Evolutionary conservation across 2,888 invertebrate species (phyloP), one percentile per base, ranked within the genome.

Genomic region (Athetis lepigone): DNA sequence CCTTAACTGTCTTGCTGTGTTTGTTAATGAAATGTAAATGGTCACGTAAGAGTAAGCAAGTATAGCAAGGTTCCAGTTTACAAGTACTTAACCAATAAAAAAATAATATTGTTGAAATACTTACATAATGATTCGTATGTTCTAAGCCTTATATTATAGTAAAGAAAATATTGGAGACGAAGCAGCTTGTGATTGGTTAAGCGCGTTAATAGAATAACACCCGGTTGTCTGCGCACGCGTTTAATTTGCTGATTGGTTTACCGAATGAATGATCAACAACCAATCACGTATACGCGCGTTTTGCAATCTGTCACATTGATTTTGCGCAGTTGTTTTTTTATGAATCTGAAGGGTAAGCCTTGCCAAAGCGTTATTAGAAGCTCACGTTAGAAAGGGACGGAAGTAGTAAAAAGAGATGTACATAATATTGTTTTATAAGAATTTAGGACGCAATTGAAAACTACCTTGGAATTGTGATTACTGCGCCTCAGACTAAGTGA

Each of bases 121-220:
- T 55, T 45, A 63, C 7, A 60, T 61, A 61, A 66, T 36, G 5
- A 57, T 64, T 69, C 36, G 68, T 56, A 54, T 68, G 33, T 71
- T 62, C 21, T 77, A 68, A 65, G 79, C 70, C 70, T 67, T 70
- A 70, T 40, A 70, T 40, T 36, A 47, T 25, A 61, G 33, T 43
- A 39, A 57, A 46, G 47, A 42, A 49, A 33, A 29, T 54, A 60
- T 23, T 62, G 42, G 11, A 50, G 33, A 37, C 13, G 27, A 42
- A 18, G n/a, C 8, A 25, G 51, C 49, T 58, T 47, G 18, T 37
- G 33, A 54, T 19, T 46, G 47, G 33, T 42, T 64, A 40, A 18
- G 21, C 2, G 23, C 16, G 11, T 42, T 42, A 13, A 23, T 27
- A 16, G 11, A 13, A 36, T 36, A 21, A 29, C 27, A n/a, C n/a